phyloP scores from a whole-genome alignment of 1,140 invertebrate genomes.

The Ips nitidus region DNA sequence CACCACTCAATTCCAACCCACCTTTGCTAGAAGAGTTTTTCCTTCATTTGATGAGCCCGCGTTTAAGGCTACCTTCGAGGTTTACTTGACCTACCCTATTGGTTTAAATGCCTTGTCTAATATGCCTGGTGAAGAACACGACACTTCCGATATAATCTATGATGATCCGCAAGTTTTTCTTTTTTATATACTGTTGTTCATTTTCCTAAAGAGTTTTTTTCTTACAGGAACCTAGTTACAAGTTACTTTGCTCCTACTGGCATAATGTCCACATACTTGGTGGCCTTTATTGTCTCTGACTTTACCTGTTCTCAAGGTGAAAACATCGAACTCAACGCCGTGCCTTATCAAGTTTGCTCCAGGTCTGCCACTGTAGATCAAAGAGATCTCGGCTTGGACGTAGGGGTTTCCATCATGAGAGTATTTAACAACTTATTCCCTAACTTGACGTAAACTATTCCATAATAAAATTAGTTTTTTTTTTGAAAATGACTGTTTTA shows the following conservation, averaged over 20 bases:
- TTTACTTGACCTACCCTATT: conserved; percentile 62
- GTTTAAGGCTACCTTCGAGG: conserved; percentile 72
- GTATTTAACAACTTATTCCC: conserved; percentile 23
- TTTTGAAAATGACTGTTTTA: conserved; percentile 9
- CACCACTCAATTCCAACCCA: conserved; percentile 80
- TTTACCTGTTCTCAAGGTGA: conserved; percentile 49
- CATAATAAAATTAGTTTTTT: neutral
- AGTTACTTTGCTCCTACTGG: conserved; percentile 62
- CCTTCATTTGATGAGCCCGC: conserved; percentile 90
- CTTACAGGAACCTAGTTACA: conserved; percentile 24
- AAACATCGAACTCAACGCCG: conserved; percentile 44
- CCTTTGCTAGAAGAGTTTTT: conserved; percentile 76
- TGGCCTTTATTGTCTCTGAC: conserved; percentile 65
- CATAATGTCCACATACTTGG: conserved; percentile 75
- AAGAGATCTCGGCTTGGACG: conserved; percentile 57
- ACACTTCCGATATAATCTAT: conserved; percentile 9
- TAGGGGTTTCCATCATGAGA: conserved; percentile 58
- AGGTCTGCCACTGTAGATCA: conserved; percentile 64
- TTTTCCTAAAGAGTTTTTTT: neutral
- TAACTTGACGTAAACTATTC: conserved; percentile 17
- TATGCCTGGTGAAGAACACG: conserved; percentile 26
- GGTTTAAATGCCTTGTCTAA: conserved; percentile 62
- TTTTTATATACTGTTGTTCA: neutral
- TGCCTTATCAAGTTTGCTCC: conserved; percentile 62
- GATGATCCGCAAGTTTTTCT: conserved; percentile 22